Conservation (phyloP, 53 echinoderm and acorn worm genomes). For the Luidia sarsii region DNA sequence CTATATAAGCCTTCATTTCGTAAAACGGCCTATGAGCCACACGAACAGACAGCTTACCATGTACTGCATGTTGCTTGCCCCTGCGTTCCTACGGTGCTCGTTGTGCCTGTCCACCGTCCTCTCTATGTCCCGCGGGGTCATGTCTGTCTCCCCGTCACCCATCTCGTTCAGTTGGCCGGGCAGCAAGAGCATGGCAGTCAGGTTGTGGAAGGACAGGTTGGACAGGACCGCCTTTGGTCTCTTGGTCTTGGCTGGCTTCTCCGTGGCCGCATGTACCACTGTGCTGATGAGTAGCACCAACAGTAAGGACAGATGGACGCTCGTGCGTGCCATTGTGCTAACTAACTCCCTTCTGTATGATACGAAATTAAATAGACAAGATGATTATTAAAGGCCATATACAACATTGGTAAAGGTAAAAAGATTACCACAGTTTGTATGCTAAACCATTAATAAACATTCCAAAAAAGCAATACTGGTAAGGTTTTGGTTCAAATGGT, state of each 20-base stretch:
- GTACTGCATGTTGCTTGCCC: constrained; percentile 63
- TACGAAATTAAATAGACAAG: no score
- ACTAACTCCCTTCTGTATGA: background rate
- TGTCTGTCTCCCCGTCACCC: constrained; percentile 23
- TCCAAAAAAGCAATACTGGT: no score
- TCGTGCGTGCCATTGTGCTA: background rate
- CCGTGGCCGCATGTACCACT: background rate
- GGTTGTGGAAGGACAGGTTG: constrained; percentile 25
- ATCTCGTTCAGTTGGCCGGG: constrained; percentile 21
- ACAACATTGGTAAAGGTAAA: no score
- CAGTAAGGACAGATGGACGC: background rate
- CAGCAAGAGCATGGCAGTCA: background rate
- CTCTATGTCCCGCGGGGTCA: constrained; percentile 15
- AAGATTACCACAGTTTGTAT: no score
- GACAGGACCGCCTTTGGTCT: constrained; percentile 20
- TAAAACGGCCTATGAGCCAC: background rate
- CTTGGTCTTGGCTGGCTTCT: constrained; percentile 16
- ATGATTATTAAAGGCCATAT: no score
- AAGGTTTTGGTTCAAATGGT: no score
- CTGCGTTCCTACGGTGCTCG: constrained; percentile 35
- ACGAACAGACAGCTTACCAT: constrained; percentile 37
- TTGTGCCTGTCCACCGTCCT: constrained; percentile 62
- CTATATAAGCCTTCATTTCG: no score
- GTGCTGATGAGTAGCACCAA: background rate
- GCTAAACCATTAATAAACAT: no score